Evolutionary conservation across 1,140 invertebrate species (phyloP), one percentile per base, ranked within the genome.

Genomic region (Pseudomyrmex sp.): DNA sequence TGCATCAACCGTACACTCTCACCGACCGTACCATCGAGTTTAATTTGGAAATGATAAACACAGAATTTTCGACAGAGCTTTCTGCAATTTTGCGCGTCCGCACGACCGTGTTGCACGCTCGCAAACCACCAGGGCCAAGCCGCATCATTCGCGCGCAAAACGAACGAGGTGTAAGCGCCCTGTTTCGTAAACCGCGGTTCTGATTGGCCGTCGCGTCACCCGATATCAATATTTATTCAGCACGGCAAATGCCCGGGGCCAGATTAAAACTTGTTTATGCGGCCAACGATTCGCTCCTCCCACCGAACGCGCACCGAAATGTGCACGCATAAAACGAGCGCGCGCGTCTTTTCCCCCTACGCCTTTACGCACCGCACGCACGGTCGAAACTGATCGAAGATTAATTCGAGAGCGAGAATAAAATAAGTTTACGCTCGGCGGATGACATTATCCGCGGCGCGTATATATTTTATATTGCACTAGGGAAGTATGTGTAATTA

Each of bases 171-270:
- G 84, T 88, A 84, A 89, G 88, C 88, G 84, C 66, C 75, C 82
- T 82, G 75, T 83, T 89, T 84, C 82, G 76, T 87, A 90, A 92
- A 88, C 82, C 89, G 86, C 85, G 90, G 85, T 89, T 92, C 87
- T 91, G 92, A 94, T 93, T 93, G 92, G 92, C 82, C 87, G 90
- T 90, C 89, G 90, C 87, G 89, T 91, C 91, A 90, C 83, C 75
- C 91, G 91, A 90, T 92, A 93, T 93, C 92, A 94, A 94, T 94
- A 94, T 94, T 94, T 94, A 93, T 93, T 92, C 91, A 92, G 91
- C 90, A 84, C 89, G 85, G 90, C 91, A 90, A 93, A 93, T 92
- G 90, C 92, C 88, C 89, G 89, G 87, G 88, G 87, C 86, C 90
- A 35, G 92, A 93, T 93, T 92, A 93, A 93, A 93, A 93, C 90